phyloP scores from a whole-genome alignment of 2,888 invertebrate species.

The Drosophila demipolita region DNA sequence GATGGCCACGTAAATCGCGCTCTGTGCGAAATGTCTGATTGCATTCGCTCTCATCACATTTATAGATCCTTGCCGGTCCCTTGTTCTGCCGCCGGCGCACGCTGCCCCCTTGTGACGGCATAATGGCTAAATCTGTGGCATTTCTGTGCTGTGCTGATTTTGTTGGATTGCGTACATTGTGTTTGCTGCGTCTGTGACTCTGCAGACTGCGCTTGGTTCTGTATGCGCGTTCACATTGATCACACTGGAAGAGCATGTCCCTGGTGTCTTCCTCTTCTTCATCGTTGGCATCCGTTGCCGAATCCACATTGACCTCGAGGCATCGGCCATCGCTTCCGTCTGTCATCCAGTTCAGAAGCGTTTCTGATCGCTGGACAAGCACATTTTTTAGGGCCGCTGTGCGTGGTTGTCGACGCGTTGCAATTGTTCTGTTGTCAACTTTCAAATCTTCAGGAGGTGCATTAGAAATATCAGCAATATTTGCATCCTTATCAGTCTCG shows the following conservation, averaged over 20 bases:
- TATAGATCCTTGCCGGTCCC: conserved; percentile 53
- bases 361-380: conserved; percentile 20
- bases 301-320: conserved; percentile 9
- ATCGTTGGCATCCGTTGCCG: conserved; percentile 32
- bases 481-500: conserved; percentile 19
- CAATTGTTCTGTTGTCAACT: conserved; percentile 14
- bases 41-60: conserved; percentile 69
- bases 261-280: conserved; percentile 49
- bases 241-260: conserved; percentile 74
- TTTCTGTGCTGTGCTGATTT: neutral
- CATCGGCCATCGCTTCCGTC: conserved; percentile 6
- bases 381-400: conserved; percentile 44
- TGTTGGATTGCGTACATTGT: conserved; percentile 30
- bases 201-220: conserved; percentile 72
- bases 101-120: neutral
- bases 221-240: conserved; percentile 73
- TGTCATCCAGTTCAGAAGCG: neutral
- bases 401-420: conserved; percentile 24
- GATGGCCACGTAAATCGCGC: conserved; percentile 75
- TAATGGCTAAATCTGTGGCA: neutral
- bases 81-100: conserved; percentile 28
- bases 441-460: conserved; percentile 2
- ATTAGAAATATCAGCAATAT: neutral
- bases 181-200: conserved; percentile 70
- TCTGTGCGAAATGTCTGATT: conserved; percentile 74